Evolutionary conservation across 2,888 invertebrate species (phyloP).

Genomic region (Drosophila putrida): DNA sequence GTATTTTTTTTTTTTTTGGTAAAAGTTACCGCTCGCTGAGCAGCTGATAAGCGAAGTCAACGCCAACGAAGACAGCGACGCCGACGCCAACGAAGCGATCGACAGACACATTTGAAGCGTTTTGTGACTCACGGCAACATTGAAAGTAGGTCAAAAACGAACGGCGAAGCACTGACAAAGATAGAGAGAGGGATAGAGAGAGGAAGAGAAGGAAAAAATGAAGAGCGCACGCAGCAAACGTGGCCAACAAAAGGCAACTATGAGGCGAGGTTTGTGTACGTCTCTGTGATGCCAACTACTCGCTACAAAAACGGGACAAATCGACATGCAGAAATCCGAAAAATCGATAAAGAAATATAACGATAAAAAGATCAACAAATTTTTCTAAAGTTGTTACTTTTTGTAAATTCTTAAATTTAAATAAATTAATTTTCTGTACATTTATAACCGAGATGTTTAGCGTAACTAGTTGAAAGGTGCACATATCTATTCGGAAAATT

Average conservation of each 20-base stretch:
- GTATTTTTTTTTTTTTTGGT: constrained; percentile 52
- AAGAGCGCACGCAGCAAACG: not conserved
- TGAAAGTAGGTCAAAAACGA: constrained; percentile 49
- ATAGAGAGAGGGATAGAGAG: not conserved
- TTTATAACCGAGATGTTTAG: no score
- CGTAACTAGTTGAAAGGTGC: no score
- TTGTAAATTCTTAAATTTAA: no score
- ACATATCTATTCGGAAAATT: not conserved
- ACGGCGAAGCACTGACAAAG: constrained; percentile 2
- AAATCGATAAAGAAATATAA: no score
- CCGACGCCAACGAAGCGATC: constrained; percentile 12
- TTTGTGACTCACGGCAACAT: constrained; percentile 30
- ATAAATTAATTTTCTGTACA: no score
- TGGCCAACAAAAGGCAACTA: not conserved
- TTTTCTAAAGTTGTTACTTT: no score
- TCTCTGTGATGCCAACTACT: not conserved
- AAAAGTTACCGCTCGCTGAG: constrained; percentile 32
- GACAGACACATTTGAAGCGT: constrained; percentile 21
- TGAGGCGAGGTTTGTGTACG: not conserved
- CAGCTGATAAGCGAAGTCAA: constrained; percentile 39
- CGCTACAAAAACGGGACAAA: no score
- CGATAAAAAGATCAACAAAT: no score
- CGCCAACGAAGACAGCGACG: constrained; percentile 5
- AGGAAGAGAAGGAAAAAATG: not conserved
- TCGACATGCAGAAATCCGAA: no score